These are phyloP conservation scores for Stenodera caucasica DNA, from an alignment of 2,888 invertebrate genomes.

Conservation along the genomic window DNA sequence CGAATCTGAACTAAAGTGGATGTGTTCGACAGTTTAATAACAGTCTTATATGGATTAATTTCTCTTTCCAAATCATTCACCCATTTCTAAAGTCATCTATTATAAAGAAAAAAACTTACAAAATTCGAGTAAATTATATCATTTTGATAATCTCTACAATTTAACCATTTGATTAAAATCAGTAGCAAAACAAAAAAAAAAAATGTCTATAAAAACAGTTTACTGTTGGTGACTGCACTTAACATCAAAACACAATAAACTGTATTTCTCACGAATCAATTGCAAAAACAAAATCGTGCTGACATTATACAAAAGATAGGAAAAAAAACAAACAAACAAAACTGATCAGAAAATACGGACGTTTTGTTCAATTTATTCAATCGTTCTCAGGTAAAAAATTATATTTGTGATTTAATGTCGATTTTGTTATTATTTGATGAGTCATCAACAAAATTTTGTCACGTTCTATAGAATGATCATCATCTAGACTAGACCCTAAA, in stretches of 20 bases:
- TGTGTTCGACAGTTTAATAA: conserved; percentile 13
- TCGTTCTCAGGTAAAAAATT: neutral
- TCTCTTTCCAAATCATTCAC: conserved; percentile 10
- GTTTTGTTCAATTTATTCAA: neutral
- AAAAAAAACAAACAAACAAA: too few species aligned
- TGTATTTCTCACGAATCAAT: neutral
- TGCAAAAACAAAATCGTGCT: neutral
- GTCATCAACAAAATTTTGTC: conserved; percentile 1
- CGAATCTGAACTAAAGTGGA: neutral
- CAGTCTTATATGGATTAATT: conserved; percentile 11
- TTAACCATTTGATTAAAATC: neutral
- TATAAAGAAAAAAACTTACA: neutral
- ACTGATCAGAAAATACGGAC: neutral
- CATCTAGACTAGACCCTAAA: neutral
- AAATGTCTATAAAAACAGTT: neutral
- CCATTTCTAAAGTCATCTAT: conserved; percentile 9
- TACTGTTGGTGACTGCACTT: neutral
- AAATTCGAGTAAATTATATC: neutral
- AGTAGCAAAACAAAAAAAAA: neutral
- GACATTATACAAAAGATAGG: too few species aligned
- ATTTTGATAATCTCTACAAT: neutral
- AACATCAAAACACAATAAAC: neutral
- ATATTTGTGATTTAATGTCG: neutral
- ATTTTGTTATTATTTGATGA: neutral
- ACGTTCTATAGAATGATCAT: neutral